Evolutionary conservation across 2,888 invertebrate genomes (phyloP).

Genomic region (Piscicola geometra): DNA sequence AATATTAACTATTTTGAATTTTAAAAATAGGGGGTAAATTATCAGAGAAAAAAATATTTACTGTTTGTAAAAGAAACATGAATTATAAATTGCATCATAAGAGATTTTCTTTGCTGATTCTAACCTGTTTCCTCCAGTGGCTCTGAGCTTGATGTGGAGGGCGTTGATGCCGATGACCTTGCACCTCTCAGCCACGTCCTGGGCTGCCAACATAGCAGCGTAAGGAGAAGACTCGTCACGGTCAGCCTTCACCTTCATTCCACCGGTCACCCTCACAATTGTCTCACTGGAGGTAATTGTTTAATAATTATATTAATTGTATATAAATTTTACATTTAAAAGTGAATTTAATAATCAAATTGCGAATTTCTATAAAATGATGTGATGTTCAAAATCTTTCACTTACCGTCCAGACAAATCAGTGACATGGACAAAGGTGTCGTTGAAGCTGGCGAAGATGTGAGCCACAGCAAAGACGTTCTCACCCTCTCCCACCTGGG

Average conservation of each 20-base stretch:
- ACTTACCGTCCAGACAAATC: conserved; percentile 85
- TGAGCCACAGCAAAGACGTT: conserved; percentile 98
- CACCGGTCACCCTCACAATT: conserved; percentile 73
- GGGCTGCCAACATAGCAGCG: conserved; percentile 99
- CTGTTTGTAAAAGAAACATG: neutral
- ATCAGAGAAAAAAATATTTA: no score
- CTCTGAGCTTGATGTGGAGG: conserved; percentile 93
- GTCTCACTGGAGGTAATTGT: conserved; percentile 59
- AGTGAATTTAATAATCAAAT: no score
- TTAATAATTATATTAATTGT: neutral
- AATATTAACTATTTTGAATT: no score
- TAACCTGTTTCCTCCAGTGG: conserved; percentile 89
- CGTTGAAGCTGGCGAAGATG: conserved; percentile 99
- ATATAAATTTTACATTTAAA: neutral
- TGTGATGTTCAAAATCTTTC: neutral
- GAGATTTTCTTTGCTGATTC: no score
- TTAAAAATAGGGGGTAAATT: no score
- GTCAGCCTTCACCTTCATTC: conserved; percentile 99
- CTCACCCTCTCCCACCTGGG: conserved; percentile 93
- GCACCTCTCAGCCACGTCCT: conserved; percentile 99
- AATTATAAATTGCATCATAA: neutral
- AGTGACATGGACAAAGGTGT: conserved; percentile 99
- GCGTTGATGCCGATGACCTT: conserved; percentile 94
- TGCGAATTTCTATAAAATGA: no score
- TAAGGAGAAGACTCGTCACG: conserved; percentile 99